A percentile compares a stretch with the other conserved stretches of the same genome.
Evolutionary conservation across 2,113 vertebrate genomes (phyloP).

Genomic region (Dromaius novaehollandiae): DNA sequence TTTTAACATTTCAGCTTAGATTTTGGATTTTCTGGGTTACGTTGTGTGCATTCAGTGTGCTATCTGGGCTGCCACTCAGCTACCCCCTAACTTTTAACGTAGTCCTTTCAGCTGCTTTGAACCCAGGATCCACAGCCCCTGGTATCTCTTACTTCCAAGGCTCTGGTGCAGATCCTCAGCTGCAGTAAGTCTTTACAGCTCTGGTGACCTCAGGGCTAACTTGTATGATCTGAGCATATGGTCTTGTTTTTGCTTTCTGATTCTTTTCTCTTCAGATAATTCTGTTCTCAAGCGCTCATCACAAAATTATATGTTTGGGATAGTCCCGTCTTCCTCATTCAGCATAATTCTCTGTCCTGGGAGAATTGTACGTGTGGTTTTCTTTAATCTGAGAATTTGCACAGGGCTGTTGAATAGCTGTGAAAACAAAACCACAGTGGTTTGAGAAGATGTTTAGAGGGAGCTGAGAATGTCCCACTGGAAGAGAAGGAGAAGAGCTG

Average conservation of each 20-base stretch:
- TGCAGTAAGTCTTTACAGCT: not conserved
- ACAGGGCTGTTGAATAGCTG: fast-evolving
- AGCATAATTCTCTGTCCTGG: too few species aligned
- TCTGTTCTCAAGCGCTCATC: too few species aligned
- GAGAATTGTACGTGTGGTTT: not conserved
- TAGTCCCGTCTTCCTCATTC: not conserved
- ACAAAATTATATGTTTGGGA: not conserved
- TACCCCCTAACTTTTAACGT: not conserved
- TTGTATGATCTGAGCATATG: fast-evolving
- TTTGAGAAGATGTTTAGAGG: not conserved
- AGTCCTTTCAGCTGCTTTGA: too few species aligned
- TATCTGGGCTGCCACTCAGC: not conserved
- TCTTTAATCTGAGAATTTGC: too few species aligned
- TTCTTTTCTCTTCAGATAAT: too few species aligned
- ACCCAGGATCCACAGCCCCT: fast-evolving
- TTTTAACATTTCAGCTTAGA: not conserved
- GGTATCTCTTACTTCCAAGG: not conserved
- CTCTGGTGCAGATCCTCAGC: not conserved
- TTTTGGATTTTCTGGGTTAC: not conserved
- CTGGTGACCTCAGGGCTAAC: not conserved
- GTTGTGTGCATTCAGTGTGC: too few species aligned
- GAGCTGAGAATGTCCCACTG: not conserved
- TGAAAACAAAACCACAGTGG: not conserved
- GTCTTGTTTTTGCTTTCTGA: not conserved
- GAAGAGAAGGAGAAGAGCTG: not conserved